phyloP scores from a whole-genome alignment of 2,113 vertebrate genomes.

The Vimba vimba region DNA sequence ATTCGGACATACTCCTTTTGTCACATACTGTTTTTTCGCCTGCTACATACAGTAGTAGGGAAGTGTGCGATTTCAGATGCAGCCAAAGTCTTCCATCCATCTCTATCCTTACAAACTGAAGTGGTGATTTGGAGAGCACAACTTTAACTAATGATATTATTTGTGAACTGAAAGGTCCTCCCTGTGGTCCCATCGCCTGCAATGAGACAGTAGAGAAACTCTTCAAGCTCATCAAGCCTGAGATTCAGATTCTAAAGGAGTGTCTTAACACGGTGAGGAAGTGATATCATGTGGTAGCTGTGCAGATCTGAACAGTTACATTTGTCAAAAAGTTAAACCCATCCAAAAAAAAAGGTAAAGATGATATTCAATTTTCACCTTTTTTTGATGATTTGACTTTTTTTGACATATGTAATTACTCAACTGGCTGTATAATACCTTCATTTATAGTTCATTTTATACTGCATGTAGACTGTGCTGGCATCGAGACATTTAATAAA shows the following conservation, averaged over 20 bases:
- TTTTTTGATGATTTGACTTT: too few species aligned
- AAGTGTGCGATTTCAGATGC: too few species aligned
- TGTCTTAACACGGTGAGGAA: constrained; percentile 83
- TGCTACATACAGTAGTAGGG: too few species aligned
- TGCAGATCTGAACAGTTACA: not conserved
- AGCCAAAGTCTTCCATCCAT: not conserved
- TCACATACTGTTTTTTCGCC: too few species aligned
- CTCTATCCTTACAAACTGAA: not conserved
- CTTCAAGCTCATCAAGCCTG: constrained; percentile 78
- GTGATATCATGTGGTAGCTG: not conserved
- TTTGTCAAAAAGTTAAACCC: not conserved
- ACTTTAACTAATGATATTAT: not conserved
- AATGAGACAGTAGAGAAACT: constrained; percentile 83
- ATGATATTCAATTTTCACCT: too few species aligned
- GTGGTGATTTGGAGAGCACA: not conserved
- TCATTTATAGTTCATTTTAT: not conserved
- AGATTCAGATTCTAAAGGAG: constrained; percentile 87
- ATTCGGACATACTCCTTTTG: too few species aligned
- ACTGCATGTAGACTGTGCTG: not conserved
- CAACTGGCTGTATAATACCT: not conserved
- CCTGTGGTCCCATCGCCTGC: constrained; percentile 84
- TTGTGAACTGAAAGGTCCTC: constrained; percentile 73
- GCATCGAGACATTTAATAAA: not conserved
- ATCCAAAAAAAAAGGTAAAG: not conserved
- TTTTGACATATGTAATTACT: not conserved